Conservation (phyloP, 2,113 vertebrate genomes). For the Pseudonaja textilis region DNA sequence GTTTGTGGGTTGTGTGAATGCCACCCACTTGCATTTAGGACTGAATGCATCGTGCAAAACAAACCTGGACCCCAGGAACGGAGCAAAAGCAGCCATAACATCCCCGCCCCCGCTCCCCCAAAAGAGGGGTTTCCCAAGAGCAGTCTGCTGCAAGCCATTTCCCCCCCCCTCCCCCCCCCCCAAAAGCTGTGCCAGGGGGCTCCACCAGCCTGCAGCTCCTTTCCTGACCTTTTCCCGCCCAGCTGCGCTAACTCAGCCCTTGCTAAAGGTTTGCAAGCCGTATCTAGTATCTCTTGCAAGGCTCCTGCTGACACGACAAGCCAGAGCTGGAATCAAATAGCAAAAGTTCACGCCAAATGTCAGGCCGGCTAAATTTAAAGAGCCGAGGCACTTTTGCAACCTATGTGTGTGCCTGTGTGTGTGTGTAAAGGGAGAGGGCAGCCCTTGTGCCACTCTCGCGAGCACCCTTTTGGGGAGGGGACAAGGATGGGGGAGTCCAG, state of each 20-base stretch:
- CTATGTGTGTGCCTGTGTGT: too few species aligned
- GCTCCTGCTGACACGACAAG: slow-evolving; percentile 20
- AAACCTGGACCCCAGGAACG: not conserved
- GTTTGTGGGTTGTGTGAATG: not conserved
- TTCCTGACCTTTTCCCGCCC: not conserved
- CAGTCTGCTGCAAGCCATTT: not conserved
- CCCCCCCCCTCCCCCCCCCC: not conserved
- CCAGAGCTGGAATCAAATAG: not conserved
- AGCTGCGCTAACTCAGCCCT: not conserved
- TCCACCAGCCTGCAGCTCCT: not conserved
- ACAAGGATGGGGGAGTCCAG: not conserved
- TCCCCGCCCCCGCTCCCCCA: not conserved
- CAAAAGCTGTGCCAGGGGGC: not conserved
- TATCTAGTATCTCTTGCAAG: slow-evolving; percentile 9
- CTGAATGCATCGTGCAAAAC: not conserved
- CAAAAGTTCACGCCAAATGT: slow-evolving; percentile 36
- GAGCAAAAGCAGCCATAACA: not conserved
- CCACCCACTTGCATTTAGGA: not conserved
- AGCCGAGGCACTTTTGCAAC: not conserved
- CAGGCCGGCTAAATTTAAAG: slow-evolving; percentile 32
- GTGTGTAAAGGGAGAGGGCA: not conserved
- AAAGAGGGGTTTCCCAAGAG: not conserved
- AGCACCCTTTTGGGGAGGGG: not conserved
- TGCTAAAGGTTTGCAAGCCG: not conserved
- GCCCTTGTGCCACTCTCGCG: accelerated